Evolutionary conservation across 2,888 invertebrate species (phyloP).

Genomic region (Iphiclides podalirius): DNA sequence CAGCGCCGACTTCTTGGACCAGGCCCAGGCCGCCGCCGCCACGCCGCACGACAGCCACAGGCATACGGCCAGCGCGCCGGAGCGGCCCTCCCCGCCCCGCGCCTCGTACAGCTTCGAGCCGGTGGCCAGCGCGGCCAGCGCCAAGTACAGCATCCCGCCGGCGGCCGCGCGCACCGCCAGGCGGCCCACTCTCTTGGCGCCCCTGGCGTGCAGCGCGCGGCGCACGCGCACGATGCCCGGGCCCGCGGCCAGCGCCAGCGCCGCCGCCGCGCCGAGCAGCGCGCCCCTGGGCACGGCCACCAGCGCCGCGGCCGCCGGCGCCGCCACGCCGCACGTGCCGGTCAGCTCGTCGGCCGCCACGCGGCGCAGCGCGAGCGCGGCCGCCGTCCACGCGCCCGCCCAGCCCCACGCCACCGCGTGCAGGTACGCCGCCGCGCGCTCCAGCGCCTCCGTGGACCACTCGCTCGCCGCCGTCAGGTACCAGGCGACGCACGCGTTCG

Average conservation of each 20-base stretch:
- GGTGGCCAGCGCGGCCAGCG: slow-evolving; percentile 86
- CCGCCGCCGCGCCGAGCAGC: slow-evolving; percentile 84
- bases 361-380: slow-evolving; percentile 87
- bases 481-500: slow-evolving; percentile 93
- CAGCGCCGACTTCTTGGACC: slow-evolving; percentile 80
- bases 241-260: slow-evolving; percentile 86
- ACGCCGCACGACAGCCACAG: slow-evolving; percentile 82
- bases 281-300: slow-evolving; percentile 82
- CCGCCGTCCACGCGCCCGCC: slow-evolving; percentile 91
- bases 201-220: slow-evolving; percentile 69
- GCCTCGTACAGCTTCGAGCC: slow-evolving; percentile 84
- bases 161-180: slow-evolving; percentile 88
- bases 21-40: slow-evolving; percentile 84
- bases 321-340: slow-evolving; percentile 88
- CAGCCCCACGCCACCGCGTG: slow-evolving; percentile 94
- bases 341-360: slow-evolving; percentile 90
- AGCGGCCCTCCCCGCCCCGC: slow-evolving; percentile 55
- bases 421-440: slow-evolving; percentile 90
- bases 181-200: slow-evolving; percentile 85
- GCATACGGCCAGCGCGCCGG: slow-evolving; percentile 77
- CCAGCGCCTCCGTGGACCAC: slow-evolving; percentile 95
- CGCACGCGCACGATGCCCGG: slow-evolving; percentile 88
- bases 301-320: slow-evolving; percentile 80
- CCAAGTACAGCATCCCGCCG: slow-evolving; percentile 87
- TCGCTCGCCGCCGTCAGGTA: slow-evolving; percentile 94